phyloP scores from a whole-genome alignment of 2,797 vertebrate genomes.

The Tragelaphus eurycerus region DNA sequence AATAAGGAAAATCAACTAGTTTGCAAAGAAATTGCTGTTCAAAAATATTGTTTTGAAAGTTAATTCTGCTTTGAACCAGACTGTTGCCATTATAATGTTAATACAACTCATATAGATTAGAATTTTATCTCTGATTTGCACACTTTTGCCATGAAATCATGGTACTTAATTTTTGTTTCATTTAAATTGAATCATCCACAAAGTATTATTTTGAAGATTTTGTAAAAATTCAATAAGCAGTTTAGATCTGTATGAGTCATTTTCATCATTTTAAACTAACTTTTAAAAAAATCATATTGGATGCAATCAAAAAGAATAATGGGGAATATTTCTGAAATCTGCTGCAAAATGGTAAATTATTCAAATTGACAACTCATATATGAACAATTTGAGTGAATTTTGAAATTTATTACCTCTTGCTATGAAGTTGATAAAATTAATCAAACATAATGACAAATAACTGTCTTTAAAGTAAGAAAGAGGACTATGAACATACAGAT shows the following conservation, averaged over 20 bases:
- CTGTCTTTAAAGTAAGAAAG: not conserved
- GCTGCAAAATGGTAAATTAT: not conserved
- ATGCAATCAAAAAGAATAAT: not conserved
- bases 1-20: not conserved
- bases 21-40: not conserved
- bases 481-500: not conserved
- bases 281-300: not conserved
- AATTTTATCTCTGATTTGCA: constrained; percentile 1
- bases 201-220: constrained; percentile 5
- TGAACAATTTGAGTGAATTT: not conserved
- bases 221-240: not conserved
- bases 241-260: not conserved
- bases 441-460: not conserved
- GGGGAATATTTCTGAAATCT: not conserved
- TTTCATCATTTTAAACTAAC: not conserved
- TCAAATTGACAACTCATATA: not conserved
- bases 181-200: not conserved
- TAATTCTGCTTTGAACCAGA: constrained; percentile 17
- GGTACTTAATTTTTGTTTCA: not conserved
- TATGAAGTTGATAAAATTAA: not conserved
- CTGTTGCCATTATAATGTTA: not conserved
- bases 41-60: not conserved
- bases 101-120: not conserved
- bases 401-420: not conserved
- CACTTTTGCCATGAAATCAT: constrained; percentile 14